Base-by-base conservation (phyloP, 92 coral and sea anemone genomes). In the Phenganax stokvisi region DNA sequence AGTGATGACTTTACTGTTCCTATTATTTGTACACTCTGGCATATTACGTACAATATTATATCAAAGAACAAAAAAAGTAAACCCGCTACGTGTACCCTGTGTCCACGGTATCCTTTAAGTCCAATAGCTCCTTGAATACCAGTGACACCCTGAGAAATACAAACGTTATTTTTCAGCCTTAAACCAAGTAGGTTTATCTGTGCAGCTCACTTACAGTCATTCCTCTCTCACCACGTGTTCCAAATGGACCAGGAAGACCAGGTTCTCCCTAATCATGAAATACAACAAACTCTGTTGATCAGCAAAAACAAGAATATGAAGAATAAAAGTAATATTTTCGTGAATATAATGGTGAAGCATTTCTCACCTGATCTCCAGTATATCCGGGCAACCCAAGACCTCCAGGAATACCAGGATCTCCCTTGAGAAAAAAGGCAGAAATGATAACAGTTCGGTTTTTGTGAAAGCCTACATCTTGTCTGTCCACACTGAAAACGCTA, bases 111-210 rank as follows among this genome's bases (percentile, higher is more conserved):
- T 56, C 97, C 97, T 11, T 84, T 75, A 61, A 83, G 71, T 63
- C 97, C 89, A 12, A 80, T 28, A 44, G 79, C 76, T 59, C 96
- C 96, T 53, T 83, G 89, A 7, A 82, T 78, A 37, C 96, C 96
- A 15, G 72, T 61, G 8, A 83, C 31, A 62, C 90, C 90, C 65
- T 86, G 51, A 69, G 65, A 81, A 27, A 55, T 29, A 76, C 31
- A 81, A 81, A 61, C 81, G 73, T 61, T 13, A 30, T 47, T 13
- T 11, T 27, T 37, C 5, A 10, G 76, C 12, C 10, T 37, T 31
- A 3, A 69, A 30, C 31, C 31, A 30, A 7, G 74, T 70, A 55
- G 64, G 47, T 72, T 55, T 44, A 29, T 15, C 56, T 73, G 31
- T 17, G 54, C 27, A 66, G 12, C 47, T 37, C 3, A 37, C 47